phyloP scores from a whole-genome alignment of 2,797 vertebrate species.

The Dryobates pubescens region DNA sequence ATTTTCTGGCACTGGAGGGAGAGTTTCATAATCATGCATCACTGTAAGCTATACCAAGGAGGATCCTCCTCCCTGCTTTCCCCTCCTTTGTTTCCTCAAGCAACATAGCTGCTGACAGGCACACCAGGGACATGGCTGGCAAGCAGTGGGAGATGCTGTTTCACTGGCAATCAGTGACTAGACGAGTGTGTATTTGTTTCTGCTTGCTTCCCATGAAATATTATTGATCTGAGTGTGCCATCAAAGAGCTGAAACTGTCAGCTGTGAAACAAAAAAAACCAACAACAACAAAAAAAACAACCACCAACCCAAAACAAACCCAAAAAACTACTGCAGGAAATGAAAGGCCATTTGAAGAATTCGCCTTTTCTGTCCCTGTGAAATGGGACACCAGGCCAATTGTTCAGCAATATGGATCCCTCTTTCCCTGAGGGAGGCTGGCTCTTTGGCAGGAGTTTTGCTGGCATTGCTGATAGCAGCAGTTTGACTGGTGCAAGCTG shows the following conservation, averaged over 20 bases:
- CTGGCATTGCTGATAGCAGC: not conserved
- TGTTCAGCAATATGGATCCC: not conserved
- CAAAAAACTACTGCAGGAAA: constrained; percentile 26
- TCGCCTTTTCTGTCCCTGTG: not conserved
- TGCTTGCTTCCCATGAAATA: constrained; percentile 74
- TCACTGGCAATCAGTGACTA: constrained; percentile 69
- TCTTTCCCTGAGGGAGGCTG: not conserved
- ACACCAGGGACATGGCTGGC: constrained; percentile 71
- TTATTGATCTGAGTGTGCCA: constrained; percentile 54
- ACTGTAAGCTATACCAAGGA: constrained; percentile 56
- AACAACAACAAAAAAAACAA: too few relatives aligned
- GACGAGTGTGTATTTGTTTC: constrained; percentile 69
- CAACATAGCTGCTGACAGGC: constrained; percentile 50
- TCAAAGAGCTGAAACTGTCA: constrained; percentile 50
- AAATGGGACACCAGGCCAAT: constrained; percentile 4
- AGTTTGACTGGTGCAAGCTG: not conserved
- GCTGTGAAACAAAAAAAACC: not conserved
- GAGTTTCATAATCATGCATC: constrained; percentile 62
- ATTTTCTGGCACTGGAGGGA: constrained; percentile 69
- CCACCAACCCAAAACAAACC: too few relatives aligned
- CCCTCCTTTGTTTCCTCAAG: constrained; percentile 68
- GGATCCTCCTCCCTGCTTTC: constrained; percentile 62
- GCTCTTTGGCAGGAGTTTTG: not conserved
- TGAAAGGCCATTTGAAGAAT: constrained; percentile 13
- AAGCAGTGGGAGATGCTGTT: constrained; percentile 72